Evolutionary conservation across 2,797 vertebrate species (phyloP).

Genomic region (Arnoldichthys spilopterus): DNA sequence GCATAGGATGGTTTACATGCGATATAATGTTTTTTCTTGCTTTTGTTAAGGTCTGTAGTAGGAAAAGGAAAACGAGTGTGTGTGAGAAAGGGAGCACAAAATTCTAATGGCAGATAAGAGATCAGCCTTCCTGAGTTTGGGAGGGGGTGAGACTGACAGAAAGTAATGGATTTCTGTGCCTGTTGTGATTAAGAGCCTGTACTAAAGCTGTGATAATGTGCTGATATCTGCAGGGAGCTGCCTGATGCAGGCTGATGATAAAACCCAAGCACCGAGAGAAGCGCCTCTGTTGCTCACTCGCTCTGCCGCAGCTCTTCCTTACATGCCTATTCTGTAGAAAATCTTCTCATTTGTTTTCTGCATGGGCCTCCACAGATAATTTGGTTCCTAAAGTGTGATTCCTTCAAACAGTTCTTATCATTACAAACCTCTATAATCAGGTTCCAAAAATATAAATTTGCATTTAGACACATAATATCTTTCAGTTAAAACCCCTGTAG

Average conservation of each 20-base stretch:
- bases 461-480: slow-evolving; percentile 28
- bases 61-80: slow-evolving; percentile 22
- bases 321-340: slow-evolving; percentile 48
- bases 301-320: slow-evolving; percentile 21
- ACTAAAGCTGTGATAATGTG: slow-evolving; percentile 84
- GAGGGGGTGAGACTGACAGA: slow-evolving; percentile 76
- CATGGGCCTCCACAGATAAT: slow-evolving; percentile 39
- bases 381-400: slow-evolving; percentile 48
- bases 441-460: slow-evolving; percentile 24
- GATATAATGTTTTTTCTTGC: slow-evolving; percentile 46
- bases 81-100: slow-evolving; percentile 63
- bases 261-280: slow-evolving; percentile 70
- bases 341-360: slow-evolving; percentile 56
- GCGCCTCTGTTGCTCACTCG: slow-evolving; percentile 61
- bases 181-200: slow-evolving; percentile 81
- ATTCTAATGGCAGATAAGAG: slow-evolving; percentile 77
- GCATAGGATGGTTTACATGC: slow-evolving; percentile 49
- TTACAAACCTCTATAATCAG: slow-evolving; percentile 14
- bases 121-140: slow-evolving; percentile 78
- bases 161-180: slow-evolving; percentile 87
- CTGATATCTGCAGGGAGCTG: slow-evolving; percentile 85
- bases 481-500: neutral
- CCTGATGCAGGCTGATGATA: slow-evolving; percentile 78
- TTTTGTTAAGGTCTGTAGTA: slow-evolving; percentile 59
- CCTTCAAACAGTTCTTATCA: slow-evolving; percentile 43